Base-by-base conservation (phyloP, 2,888 invertebrate species). In the Sipunculus nudus region DNA sequence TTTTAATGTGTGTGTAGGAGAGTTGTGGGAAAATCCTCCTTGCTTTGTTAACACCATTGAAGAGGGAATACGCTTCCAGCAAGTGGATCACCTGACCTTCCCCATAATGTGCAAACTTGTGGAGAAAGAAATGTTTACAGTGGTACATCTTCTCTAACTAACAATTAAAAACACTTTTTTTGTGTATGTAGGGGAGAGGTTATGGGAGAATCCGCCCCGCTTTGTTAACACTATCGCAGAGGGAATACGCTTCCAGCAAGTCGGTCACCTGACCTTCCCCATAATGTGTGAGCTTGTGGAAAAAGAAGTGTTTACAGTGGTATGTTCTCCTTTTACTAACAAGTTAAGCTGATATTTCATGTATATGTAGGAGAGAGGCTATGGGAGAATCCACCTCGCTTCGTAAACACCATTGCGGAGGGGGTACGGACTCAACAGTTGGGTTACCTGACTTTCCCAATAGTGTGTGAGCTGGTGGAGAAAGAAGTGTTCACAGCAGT, bases 151-250 rank as follows among this genome's bases (percentile, higher is more conserved):
- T n/a, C n/a, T n/a, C n/a, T n/a, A n/a, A n/a, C n/a, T n/a, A n/a
- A n/a, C n/a, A n/a, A n/a, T n/a, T n/a, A n/a, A n/a, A n/a, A n/a
- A n/a, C n/a, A n/a, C 47, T 23, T 59, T 19, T 57, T 40, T 49
- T 46, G 31, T 53, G 5, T 19, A 35, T 45, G 16, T 53, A 49
- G 64, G 70, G 10, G 39, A 72, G 54, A 65, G 82, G 46, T 62
- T 82, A 56, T 84, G 84, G 84, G 72, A 77, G n/a, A 74, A 81
- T 29, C 82, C 82, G 10, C 81, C 83, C 1, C 63, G 70, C 53
- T 82, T 82, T 65, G 60, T 85, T 8, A 63, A 78, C 50, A 85
- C 85, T 3, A 79, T 85, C 25, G 86, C 85, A 16, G 86, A 86
- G 61, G 85, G 83, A 19, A 83, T 85, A 21, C 72, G 83, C 26